Percentiles rank a stretch among this genome's conserved stretches.
Conservation (phyloP, 2,888 invertebrate genomes). For the Drepanosiphum platanoidis region DNA sequence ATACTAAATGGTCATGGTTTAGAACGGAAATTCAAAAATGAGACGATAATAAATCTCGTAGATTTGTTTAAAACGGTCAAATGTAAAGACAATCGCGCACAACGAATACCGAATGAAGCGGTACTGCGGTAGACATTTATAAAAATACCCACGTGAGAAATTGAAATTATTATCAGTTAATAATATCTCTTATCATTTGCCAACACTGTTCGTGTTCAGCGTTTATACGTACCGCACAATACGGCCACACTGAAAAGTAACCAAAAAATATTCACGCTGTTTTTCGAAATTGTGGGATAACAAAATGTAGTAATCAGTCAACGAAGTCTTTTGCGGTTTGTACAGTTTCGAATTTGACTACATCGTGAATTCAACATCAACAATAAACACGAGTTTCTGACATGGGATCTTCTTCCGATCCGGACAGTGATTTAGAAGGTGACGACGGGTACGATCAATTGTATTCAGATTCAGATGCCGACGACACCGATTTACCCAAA, state of each 20-base stretch:
- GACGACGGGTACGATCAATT: conserved; percentile 70
- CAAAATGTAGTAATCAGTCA: too few relatives aligned
- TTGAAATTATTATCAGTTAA: neutral
- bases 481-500: conserved; percentile 69
- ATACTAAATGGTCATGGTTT: neutral
- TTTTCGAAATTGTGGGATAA: conserved; percentile 30
- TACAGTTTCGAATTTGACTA: too few relatives aligned
- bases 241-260: conserved; percentile 23
- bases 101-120: too few relatives aligned
- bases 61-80: neutral
- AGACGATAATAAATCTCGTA: neutral
- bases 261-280: conserved; percentile 32
- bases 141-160: conserved; percentile 37
- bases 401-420: conserved; percentile 11
- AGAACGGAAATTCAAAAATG: neutral
- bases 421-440: conserved; percentile 66
- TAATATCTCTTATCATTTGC: conserved; percentile 5
- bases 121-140: neutral
- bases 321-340: neutral
- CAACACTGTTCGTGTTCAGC: neutral
- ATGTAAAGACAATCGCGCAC: too few relatives aligned
- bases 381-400: neutral
- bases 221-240: neutral
- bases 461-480: conserved; percentile 69
- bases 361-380: too few relatives aligned